Evolutionary conservation across 2,797 vertebrate species (phyloP), one percentile per base, ranked within the genome.

Genomic region (Microcaecilia unicolor): DNA sequence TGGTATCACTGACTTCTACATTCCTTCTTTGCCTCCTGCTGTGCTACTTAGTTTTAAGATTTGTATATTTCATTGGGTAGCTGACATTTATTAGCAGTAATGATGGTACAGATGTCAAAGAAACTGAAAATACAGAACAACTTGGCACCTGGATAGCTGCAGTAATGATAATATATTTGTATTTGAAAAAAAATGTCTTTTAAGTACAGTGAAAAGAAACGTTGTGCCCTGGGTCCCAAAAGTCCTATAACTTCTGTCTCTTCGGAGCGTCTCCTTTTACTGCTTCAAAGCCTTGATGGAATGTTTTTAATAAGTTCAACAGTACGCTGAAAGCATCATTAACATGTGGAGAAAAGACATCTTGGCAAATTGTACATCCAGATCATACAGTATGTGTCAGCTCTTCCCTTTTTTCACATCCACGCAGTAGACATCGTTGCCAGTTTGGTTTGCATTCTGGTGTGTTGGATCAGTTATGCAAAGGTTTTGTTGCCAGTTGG

Each of bases 131-230:
- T 52, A 29, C 21, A 22, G 9, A 33, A 22, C 41, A 0, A n/a
- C 15, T 48, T 35, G 9, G 8, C 6, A n/a, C n/a, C 29, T 10
- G 22, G 22, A 42, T 15, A 35, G 21, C 33, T 24, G 15, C 20
- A 10, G 8, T 38, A 36, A 18, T n/a, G n/a, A n/a, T 6, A 31
- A 37, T 48, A 51, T 16, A 44, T 25, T 24, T 41, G 29, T n/a
- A n/a, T n/a, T n/a, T n/a, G n/a, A n/a, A n/a, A n/a, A n/a, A 18
- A 24, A 18, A 15, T 34, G 27, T 10, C 18, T 43, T 4, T 17
- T 41, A 36, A n/a, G n/a, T n/a, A n/a, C n/a, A n/a, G n/a, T 28
- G 41, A 32, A 15, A 24, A 42, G 48, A 28, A 35, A 22, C 15
- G 17, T 9, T 55, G 1, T 0, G 16, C 48, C 42, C 2, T 15